Evolutionary conservation across 2,113 vertebrate species (phyloP), one percentile per base, ranked within the genome.

Genomic region (Mastomys natalensis): DNA sequence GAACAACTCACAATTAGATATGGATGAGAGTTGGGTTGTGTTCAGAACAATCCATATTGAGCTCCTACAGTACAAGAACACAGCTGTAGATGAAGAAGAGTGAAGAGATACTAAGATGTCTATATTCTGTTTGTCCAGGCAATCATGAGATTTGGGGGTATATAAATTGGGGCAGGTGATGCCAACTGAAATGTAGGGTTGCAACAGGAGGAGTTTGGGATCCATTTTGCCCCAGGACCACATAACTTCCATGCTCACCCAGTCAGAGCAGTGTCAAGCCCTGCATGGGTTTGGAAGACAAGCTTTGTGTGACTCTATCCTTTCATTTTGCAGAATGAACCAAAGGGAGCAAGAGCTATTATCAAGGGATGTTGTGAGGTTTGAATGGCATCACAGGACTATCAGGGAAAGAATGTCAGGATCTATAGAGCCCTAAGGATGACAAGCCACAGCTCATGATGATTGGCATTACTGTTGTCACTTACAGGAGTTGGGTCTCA

Each of bases 351-450:
- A 4, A 9, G 12, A 5, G 11, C 22, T 12, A 1, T 29, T 43
- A 43, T 10, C 10, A 5, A 68, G 80, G 22, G 1, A 2, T 70
- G 89, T 48, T 34, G 12, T 9, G 31, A 58, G 31, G 40, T 55
- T 62, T 45, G 26, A 31, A n/a, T 31, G 26, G 53, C 4, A 9
- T 55, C 55, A 5, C 8, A 24, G 86, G 55, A 37, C 37, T 13
- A 16, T 17, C 21, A 0, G 1, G 11, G 7, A 26, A 4, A 16
- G 1, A 5, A 2, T 19, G 48, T n/a, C 22, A 7, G 5, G 10
- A 48, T 81, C 86, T 29, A 11, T 13, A 9, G 58, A 70, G 55
- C 40, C 34, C 53, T 7, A 0, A 6, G 16, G 3, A 24, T 8
- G 51, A 3, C 5, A 48, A 89, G 29, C 15, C 12, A 19, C 21